phyloP scores from a whole-genome alignment of 2,797 vertebrate genomes.

The Tympanoctomys barrerae region DNA sequence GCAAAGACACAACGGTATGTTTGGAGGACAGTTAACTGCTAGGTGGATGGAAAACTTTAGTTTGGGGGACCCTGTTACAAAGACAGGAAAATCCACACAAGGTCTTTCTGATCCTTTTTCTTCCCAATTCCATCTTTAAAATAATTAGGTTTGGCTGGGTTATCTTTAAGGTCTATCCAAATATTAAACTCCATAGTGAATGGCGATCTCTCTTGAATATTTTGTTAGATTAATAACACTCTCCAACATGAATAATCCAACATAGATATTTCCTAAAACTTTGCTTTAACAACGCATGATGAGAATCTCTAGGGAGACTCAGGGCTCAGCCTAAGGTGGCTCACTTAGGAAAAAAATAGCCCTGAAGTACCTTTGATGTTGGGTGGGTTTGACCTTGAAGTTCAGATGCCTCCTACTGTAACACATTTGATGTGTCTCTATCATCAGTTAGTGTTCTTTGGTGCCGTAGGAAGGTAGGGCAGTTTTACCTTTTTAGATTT shows the following conservation, averaged over 20 bases:
- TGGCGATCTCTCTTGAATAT: not conserved
- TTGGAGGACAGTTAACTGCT: not conserved
- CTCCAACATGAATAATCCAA: not conserved
- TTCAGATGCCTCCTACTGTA: not conserved
- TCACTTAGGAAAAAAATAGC: not conserved
- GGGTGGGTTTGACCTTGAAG: conserved; percentile 19
- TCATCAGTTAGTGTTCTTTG: not conserved
- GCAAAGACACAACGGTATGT: not conserved
- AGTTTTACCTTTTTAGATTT: not conserved
- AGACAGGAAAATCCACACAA: not conserved
- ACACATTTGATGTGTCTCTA: not conserved
- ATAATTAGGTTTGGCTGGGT: not conserved
- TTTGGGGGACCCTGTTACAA: not conserved
- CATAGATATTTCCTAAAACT: not conserved
- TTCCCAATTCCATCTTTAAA: conserved; percentile 27
- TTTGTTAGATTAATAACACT: conserved; percentile 9
- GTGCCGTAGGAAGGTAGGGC: not conserved
- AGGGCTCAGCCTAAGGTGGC: not conserved
- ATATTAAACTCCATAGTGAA: conserved; percentile 1
- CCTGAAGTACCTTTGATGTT: not conserved
- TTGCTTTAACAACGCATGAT: not conserved
- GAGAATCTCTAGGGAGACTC: not conserved
- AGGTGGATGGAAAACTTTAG: not conserved
- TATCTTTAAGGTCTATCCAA: not conserved
- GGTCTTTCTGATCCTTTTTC: not conserved